Conservation (phyloP, 2,113 vertebrate species). For the Syrmaticus mikado region DNA sequence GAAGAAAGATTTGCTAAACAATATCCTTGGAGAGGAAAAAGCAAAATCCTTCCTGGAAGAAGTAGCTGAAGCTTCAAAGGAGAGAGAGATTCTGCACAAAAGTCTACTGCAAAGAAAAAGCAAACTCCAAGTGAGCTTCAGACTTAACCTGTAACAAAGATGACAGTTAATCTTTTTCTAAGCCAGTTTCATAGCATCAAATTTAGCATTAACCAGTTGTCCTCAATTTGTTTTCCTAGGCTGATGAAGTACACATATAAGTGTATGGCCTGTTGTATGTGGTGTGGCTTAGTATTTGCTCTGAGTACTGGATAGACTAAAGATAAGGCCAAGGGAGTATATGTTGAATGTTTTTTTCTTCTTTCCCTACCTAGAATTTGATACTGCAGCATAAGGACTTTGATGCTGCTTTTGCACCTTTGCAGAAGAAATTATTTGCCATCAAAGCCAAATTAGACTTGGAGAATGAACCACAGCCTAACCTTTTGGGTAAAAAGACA, state of each 20-base stretch:
- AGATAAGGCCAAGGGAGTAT: background rate
- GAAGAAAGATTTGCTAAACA: constrained; percentile 82
- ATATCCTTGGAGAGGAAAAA: constrained; percentile 83
- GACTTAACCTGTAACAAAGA: background rate
- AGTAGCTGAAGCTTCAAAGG: constrained; percentile 71
- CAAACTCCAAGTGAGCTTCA: constrained; percentile 81
- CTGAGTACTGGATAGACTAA: background rate
- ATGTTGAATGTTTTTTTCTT: background rate
- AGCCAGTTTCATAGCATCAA: background rate
- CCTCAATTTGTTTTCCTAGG: background rate
- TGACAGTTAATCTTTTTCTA: background rate
- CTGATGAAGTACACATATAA: background rate
- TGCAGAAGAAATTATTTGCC: constrained; percentile 76
- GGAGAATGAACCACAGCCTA: constrained; percentile 77
- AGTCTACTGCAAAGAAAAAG: constrained; percentile 86
- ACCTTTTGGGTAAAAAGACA: constrained; percentile 88
- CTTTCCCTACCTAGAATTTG: constrained; percentile 76
- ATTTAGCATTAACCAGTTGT: background rate
- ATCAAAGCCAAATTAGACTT: constrained; percentile 75
- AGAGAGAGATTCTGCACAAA: constrained; percentile 84
- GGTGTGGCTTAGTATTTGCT: background rate
- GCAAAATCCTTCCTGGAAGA: constrained; percentile 78
- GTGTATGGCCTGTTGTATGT: background rate
- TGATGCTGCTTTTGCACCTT: constrained; percentile 71
- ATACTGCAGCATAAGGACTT: constrained; percentile 86